phyloP scores from a whole-genome alignment of 2,113 vertebrate genomes.

The Mirza zaza region DNA sequence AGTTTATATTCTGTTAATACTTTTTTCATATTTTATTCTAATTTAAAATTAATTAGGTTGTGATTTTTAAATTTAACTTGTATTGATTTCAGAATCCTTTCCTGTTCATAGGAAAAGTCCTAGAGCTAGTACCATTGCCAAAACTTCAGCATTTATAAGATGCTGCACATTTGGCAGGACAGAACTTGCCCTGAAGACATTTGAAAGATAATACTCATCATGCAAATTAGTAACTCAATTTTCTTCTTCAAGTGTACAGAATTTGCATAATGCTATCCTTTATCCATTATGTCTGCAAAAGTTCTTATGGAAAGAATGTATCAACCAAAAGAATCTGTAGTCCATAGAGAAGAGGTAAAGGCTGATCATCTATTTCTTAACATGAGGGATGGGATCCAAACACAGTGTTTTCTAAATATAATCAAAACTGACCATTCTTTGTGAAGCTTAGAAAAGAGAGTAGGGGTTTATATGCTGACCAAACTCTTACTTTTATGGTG shows the following conservation, averaged over 20 bases:
- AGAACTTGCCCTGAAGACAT: not conserved
- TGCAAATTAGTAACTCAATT: not conserved
- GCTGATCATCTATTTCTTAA: not conserved
- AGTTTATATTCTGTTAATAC: conserved; percentile 11
- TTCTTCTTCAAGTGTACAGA: not conserved
- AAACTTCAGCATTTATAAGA: not conserved
- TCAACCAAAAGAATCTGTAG: not conserved
- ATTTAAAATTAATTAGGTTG: conserved; percentile 19
- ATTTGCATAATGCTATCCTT: not conserved
- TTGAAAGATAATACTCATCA: not conserved
- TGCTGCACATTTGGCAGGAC: not conserved
- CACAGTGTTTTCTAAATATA: not conserved
- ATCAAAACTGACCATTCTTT: not conserved
- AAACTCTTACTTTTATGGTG: not conserved
- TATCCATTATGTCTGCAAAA: not conserved
- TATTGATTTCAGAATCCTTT: conserved; percentile 42
- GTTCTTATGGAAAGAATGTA: conserved; percentile 2
- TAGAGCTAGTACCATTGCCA: not conserved
- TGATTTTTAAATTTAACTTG: conserved; percentile 43
- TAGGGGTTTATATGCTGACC: not conserved
- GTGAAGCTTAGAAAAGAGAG: not conserved
- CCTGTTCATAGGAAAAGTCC: not conserved
- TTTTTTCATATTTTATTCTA: conserved; percentile 40
- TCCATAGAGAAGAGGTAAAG: not conserved
- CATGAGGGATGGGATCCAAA: not conserved